phyloP scores from a whole-genome alignment of 2,113 vertebrate genomes.

The Notothenia coriiceps region DNA sequence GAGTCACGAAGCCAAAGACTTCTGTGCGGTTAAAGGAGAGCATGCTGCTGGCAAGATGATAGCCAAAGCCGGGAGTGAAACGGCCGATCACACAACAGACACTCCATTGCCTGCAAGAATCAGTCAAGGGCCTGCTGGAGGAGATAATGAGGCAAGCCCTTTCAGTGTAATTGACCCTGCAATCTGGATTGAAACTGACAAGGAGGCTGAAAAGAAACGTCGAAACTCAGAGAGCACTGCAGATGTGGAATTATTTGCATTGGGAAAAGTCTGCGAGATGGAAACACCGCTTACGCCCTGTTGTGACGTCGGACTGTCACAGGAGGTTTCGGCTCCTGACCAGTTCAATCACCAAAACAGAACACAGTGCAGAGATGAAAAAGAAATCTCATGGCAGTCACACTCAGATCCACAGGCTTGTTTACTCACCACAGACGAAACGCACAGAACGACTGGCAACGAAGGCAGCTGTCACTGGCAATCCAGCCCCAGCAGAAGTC shows the following conservation, averaged over 20 bases:
- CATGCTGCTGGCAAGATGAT: constrained; percentile 44
- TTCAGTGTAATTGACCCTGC: constrained; percentile 71
- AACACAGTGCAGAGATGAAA: constrained; percentile 33
- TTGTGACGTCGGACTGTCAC: not conserved
- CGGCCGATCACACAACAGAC: constrained; percentile 58
- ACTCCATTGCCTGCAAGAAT: constrained; percentile 48
- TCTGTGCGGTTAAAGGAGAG: constrained; percentile 27
- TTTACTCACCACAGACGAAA: constrained; percentile 1
- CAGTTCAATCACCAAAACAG: constrained; percentile 20
- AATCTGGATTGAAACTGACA: constrained; percentile 65
- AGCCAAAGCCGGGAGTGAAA: constrained; percentile 43
- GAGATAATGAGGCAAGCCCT: constrained; percentile 68
- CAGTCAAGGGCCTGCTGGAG: constrained; percentile 62
- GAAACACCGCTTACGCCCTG: constrained; percentile 25
- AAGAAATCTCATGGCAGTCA: constrained; percentile 35
- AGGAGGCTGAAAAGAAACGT: constrained; percentile 47
- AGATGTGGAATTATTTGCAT: constrained; percentile 55
- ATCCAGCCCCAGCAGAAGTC: constrained; percentile 42
- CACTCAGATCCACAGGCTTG: constrained; percentile 29
- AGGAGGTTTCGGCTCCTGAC: constrained; percentile 29
- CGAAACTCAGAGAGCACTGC: constrained; percentile 39
- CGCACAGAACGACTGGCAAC: constrained; percentile 7
- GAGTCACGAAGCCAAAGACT: constrained; percentile 33
- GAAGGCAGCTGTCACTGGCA: constrained; percentile 48
- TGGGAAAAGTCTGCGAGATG: constrained; percentile 21